A percentile compares a stretch with the other conserved stretches of the same genome.
These are phyloP conservation scores for Brassicogethes aeneus DNA, from an alignment of 2,888 invertebrate species.

Conservation along the genomic window DNA sequence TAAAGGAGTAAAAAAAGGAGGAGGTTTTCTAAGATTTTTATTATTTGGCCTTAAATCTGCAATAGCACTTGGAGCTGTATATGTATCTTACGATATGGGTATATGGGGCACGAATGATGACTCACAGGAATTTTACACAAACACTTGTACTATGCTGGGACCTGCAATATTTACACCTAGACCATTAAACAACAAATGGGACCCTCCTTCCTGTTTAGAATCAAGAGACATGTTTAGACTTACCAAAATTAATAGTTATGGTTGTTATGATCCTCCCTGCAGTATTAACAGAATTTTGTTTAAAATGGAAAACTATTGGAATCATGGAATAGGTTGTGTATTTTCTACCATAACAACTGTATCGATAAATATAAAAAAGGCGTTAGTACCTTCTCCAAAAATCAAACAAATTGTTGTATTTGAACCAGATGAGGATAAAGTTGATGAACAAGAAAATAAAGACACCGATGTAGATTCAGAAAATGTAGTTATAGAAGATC, in stretches of 20 bases:
- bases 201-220: constrained; percentile 22
- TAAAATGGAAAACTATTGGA: constrained; percentile 25
- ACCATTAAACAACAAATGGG: constrained; percentile 16
- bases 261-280: constrained; percentile 21
- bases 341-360: constrained; percentile 24
- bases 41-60: constrained; percentile 31
- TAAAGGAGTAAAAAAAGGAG: constrained; percentile 12
- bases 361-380: too few species aligned
- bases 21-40: constrained; percentile 6
- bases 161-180: background rate
- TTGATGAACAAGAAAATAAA: too few species aligned
- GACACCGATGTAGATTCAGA: too few species aligned
- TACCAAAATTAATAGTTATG: background rate
- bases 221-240: background rate
- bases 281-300: constrained; percentile 17
- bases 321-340: constrained; percentile 17
- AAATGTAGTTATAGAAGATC: too few species aligned
- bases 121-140: constrained; percentile 36
- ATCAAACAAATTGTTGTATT: too few species aligned
- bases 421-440: too few species aligned
- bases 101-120: constrained; percentile 40
- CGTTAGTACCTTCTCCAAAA: too few species aligned
- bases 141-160: constrained; percentile 20
- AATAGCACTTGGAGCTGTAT: constrained; percentile 35
- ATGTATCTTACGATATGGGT: constrained; percentile 39